Conservation (phyloP, 2,113 vertebrate genomes). For the Laterallus jamaicensis region DNA sequence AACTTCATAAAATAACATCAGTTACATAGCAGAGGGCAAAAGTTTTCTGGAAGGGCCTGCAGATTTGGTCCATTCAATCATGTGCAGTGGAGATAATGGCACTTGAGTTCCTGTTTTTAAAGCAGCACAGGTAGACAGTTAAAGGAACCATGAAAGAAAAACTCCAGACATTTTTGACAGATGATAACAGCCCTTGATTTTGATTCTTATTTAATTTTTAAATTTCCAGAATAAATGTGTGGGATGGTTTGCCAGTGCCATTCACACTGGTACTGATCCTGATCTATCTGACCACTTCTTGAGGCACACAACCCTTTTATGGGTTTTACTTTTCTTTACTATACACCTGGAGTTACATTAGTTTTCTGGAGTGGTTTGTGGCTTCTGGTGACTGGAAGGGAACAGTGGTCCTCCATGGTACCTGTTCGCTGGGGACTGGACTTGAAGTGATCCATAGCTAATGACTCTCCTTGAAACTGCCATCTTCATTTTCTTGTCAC, state of each 20-base stretch:
- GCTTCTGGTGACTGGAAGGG: not conserved
- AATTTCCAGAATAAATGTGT: not conserved
- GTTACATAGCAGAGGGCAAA: not conserved
- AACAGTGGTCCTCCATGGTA: not conserved
- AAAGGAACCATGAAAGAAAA: constrained; percentile 33
- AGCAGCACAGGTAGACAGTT: constrained; percentile 19
- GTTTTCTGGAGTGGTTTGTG: not conserved
- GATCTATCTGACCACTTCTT: not conserved
- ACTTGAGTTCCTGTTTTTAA: constrained; percentile 1
- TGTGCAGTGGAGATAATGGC: not conserved
- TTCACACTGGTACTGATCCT: not conserved
- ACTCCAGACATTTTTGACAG: not conserved
- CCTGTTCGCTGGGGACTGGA: not conserved
- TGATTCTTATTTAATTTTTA: not conserved
- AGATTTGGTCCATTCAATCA: not conserved
- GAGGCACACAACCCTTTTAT: not conserved
- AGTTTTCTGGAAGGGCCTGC: not conserved
- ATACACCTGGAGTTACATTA: not conserved
- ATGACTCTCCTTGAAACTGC: not conserved
- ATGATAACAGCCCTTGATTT: not conserved
- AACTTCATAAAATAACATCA: not conserved
- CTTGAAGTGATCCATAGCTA: not conserved
- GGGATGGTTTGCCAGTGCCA: not conserved
- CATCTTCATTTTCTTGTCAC: not conserved
- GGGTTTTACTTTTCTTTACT: not conserved